Conservation (phyloP, 1,140 invertebrate species). For the Notospermus geniculatus region DNA sequence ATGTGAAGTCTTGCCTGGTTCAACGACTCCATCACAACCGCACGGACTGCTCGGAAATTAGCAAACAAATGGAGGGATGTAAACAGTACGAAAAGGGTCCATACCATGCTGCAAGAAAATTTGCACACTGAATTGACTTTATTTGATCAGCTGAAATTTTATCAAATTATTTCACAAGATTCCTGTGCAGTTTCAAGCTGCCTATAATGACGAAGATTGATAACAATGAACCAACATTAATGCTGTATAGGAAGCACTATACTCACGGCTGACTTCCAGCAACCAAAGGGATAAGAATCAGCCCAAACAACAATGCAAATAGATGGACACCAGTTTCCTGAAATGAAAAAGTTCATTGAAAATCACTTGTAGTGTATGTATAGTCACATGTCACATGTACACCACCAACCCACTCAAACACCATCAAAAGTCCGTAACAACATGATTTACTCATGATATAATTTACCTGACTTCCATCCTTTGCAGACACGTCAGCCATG, state of each 20-base stretch:
- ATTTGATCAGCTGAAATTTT: too few species aligned
- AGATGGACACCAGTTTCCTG: constrained; percentile 89
- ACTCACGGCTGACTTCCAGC: constrained; percentile 53
- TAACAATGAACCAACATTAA: too few species aligned
- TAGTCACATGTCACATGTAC: too few species aligned
- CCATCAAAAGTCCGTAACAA: too few species aligned
- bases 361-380: too few species aligned
- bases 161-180: too few species aligned
- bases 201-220: too few species aligned
- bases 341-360: too few species aligned
- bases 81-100: constrained; percentile 70
- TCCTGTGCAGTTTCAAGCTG: too few species aligned
- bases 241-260: not conserved
- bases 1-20: constrained; percentile 75
- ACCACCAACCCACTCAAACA: too few species aligned
- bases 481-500: constrained; percentile 88
- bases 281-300: constrained; percentile 72
- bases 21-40: constrained; percentile 71
- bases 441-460: too few species aligned
- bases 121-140: too few species aligned
- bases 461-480: constrained; percentile 85
- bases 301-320: constrained; percentile 70
- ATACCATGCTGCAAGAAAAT: constrained; percentile 66
- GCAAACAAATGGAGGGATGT: constrained; percentile 77
- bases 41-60: constrained; percentile 81